Base-by-base conservation (phyloP, 2,888 invertebrate genomes). In the Mamestra brassicae region DNA sequence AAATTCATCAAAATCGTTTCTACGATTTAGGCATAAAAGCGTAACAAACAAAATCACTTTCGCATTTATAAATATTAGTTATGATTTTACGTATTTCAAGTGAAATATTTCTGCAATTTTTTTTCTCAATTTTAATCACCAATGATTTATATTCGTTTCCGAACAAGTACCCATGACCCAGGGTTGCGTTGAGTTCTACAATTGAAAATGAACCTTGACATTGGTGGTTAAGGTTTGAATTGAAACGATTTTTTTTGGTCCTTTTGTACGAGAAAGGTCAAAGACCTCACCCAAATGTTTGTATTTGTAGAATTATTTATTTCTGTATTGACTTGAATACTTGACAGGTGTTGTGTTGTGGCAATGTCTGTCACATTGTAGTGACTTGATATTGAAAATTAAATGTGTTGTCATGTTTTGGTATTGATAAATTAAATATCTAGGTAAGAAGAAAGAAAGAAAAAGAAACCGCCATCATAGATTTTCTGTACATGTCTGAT, bases 331-430 rank as follows among this genome's bases (percentile, higher is more conserved):
- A 91, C 92, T 85, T 47, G 47, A 47, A 47, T 47, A 15, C 1
- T 47, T 87, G 89, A 91, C 92, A 92, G 90, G 90, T 92, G 91
- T 74, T 86, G 79, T 92, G 91, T 74, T 85, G 80, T 84, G 13
- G 55, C 45, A 54, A 69, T 71, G 65, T 74, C 78, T 66, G 61
- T 63, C 64, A 62, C 10, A 67, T 75, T 76, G 69, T 70, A 73
- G 60, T 34, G 15, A 58, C 57, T 34, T 66, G 58, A 4, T 54
- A 17, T 34, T 65, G 52, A 17, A 17, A 52, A 17, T 52, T 52
- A 52, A 52, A 17, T 52, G 7, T 52, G 4, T 52, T 5, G 52
- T 17, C 2, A 0, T 52, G 17, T 52, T 54, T 54, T 54, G 10
- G n/a, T n/a, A 42, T 26, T 26, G 26, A 26, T 26, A 26, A 26